A percentile compares a stretch with the other conserved stretches of the same genome.
Conservation (phyloP, 2,797 vertebrate genomes). For the Catostomus latipinnis region DNA sequence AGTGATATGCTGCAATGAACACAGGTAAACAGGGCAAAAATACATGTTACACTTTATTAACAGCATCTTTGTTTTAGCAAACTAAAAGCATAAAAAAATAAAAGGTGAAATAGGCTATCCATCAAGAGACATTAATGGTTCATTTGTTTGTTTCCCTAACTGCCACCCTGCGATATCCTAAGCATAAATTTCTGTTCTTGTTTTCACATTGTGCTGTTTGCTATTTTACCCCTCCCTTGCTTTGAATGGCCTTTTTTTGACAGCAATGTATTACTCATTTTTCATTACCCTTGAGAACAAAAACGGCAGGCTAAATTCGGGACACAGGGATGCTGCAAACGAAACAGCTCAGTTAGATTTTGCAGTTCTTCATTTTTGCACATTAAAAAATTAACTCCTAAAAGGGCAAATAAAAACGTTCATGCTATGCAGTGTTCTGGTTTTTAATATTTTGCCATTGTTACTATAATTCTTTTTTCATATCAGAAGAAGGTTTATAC, state of each 20-base stretch:
- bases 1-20: conserved; percentile 34
- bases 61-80: conserved; percentile 12
- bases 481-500: not conserved
- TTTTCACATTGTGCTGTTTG: conserved; percentile 61
- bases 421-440: not conserved
- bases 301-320: conserved; percentile 43
- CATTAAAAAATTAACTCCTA: conserved; percentile 20
- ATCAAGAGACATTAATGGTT: conserved; percentile 67
- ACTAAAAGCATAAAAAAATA: conserved; percentile 38
- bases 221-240: conserved; percentile 27
- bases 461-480: conserved; percentile 14
- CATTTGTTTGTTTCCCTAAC: conserved; percentile 66
- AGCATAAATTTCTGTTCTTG: conserved; percentile 67
- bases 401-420: conserved; percentile 23
- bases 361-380: conserved; percentile 29
- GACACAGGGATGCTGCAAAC: conserved; percentile 31
- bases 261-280: conserved; percentile 51
- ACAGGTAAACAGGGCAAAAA: conserved; percentile 24
- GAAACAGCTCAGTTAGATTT: conserved; percentile 29
- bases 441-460: not conserved
- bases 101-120: conserved; percentile 57
- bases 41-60: conserved; percentile 7
- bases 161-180: conserved; percentile 53
- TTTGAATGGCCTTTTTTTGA: conserved; percentile 42
- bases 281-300: conserved; percentile 37